Percentiles rank a stretch among this genome's conserved stretches.
These are phyloP conservation scores for Rotaria magnacalcarata DNA, from an alignment of 2,888 invertebrate species.

Conservation along the genomic window DNA sequence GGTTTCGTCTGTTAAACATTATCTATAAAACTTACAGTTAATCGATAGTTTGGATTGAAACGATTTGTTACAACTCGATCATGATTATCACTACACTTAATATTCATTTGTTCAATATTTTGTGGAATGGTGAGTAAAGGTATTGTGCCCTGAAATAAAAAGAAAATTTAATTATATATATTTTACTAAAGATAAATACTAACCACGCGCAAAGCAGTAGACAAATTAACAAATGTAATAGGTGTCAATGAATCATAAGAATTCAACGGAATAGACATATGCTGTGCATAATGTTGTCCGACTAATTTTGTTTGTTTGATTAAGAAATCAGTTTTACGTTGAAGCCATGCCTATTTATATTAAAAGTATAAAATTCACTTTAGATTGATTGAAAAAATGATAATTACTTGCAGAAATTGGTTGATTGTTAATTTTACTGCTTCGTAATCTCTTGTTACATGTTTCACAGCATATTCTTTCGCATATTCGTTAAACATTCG, in stretches of 20 bases:
- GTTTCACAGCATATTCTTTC: neutral
- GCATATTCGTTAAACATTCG: slow-evolving; percentile 32
- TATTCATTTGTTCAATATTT: neutral
- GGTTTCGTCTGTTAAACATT: too few relatives aligned
- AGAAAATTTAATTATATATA: neutral
- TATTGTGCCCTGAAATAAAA: neutral
- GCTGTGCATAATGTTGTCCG: neutral
- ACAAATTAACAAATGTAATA: neutral
- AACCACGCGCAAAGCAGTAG: neutral
- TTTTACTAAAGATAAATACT: neutral
- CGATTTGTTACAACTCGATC: neutral
- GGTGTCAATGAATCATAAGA: neutral
- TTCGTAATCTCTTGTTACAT: slow-evolving; percentile 3
- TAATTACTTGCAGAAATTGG: neutral
- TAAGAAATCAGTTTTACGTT: neutral
- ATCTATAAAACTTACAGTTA: neutral
- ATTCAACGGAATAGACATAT: neutral
- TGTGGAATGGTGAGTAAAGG: neutral
- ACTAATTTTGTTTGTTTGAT: neutral
- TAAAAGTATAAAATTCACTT: neutral
- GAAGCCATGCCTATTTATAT: neutral
- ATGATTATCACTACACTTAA: neutral
- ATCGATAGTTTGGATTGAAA: neutral
- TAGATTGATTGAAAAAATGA: neutral
- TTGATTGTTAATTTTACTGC: neutral